A percentile compares a stretch with the other conserved stretches of the same genome.
Evolutionary conservation across 37 sponge, comb jelly and placozoan genomes (phyloP).

Genomic region (Halichondria panicea): DNA sequence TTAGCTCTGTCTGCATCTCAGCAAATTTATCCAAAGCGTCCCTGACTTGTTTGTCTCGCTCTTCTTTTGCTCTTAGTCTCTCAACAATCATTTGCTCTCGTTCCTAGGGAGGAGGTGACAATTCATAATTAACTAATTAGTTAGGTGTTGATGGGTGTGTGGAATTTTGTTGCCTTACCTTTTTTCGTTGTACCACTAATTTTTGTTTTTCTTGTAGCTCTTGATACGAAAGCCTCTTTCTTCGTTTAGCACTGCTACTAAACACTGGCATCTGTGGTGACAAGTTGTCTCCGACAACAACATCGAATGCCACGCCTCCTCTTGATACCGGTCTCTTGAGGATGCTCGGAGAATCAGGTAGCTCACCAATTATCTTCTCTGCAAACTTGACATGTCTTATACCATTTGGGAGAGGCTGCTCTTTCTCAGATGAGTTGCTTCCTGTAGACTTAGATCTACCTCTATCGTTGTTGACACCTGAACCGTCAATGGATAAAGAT

Average conservation of each 20-base stretch:
- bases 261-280: not conserved
- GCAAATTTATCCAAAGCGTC: slow-evolving; percentile 29
- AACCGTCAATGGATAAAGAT: not conserved
- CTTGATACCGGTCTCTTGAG: slow-evolving; percentile 13
- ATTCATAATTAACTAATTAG: not conserved
- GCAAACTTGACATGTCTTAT: slow-evolving; percentile 6
- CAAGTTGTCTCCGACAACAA: not conserved
- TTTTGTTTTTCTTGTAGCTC: slow-evolving; percentile 25
- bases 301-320: slow-evolving; percentile 24
- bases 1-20: slow-evolving; percentile 4
- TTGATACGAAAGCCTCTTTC: not conserved
- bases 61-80: slow-evolving; percentile 10
- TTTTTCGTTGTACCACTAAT: slow-evolving; percentile 16
- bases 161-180: slow-evolving; percentile 2
- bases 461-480: not conserved
- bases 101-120: not conserved
- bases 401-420: not conserved
- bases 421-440: slow-evolving; percentile 19
- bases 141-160: not conserved
- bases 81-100: slow-evolving; percentile 12
- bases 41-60: slow-evolving; percentile 22
- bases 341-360: not conserved
- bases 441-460: not conserved
- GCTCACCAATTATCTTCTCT: slow-evolving; percentile 5
- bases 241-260: not conserved